Conservation (phyloP, 92 coral and sea anemone genomes). For the Ricordea florida region DNA sequence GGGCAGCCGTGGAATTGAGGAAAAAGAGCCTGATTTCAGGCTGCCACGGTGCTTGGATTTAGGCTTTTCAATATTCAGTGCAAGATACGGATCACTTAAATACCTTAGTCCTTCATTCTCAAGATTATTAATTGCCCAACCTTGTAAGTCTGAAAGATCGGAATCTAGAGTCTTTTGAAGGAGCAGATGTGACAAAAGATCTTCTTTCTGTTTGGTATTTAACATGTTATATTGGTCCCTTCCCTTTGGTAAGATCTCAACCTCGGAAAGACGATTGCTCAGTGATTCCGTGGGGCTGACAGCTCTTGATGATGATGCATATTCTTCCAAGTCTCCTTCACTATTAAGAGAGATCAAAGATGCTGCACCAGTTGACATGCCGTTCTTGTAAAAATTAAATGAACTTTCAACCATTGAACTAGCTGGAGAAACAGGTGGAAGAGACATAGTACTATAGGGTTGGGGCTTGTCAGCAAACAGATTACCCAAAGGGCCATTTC, state of each 20-base stretch:
- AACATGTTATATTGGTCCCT: conserved; percentile 64
- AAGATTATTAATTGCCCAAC: conserved; percentile 54
- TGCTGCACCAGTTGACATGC: conserved; percentile 95
- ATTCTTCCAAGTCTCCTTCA: conserved; percentile 72
- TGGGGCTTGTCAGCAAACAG: conserved; percentile 83
- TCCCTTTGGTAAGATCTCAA: conserved; percentile 59
- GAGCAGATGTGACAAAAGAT: conserved; percentile 81
- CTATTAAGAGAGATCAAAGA: conserved; percentile 87
- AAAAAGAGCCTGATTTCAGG: conserved; percentile 63
- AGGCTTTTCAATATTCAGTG: conserved; percentile 8
- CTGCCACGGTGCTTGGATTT: conserved; percentile 59
- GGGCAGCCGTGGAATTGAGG: conserved; percentile 78
- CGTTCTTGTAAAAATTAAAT: conserved; percentile 89
- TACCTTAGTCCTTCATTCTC: background rate
- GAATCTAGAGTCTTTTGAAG: conserved; percentile 84
- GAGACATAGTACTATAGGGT: conserved; percentile 96
- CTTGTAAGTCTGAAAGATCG: conserved; percentile 69
- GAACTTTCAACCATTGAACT: conserved; percentile 92
- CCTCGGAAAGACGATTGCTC: conserved; percentile 81
- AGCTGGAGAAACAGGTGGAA: conserved; percentile 97
- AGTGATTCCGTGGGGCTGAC: conserved; percentile 82
- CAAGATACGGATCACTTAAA: conserved; percentile 30
- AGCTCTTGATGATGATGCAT: conserved; percentile 85
- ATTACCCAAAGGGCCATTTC: conserved; percentile 41
- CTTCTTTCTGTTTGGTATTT: conserved; percentile 81